Base-by-base conservation (phyloP, 2,888 invertebrate species). In the Chironomus tentans region DNA sequence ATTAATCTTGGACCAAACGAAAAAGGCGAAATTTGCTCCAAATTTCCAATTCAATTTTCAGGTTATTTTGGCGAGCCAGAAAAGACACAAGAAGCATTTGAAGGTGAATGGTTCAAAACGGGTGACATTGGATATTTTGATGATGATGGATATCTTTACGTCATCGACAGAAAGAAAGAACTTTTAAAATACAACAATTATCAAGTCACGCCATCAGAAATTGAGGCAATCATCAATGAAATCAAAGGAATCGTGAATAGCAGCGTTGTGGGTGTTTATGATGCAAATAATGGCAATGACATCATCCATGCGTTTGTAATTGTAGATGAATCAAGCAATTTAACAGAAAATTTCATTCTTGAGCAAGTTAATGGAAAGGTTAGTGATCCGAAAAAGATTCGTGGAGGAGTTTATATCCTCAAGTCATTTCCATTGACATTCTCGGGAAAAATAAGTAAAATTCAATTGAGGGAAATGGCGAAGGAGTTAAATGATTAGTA, bases 401-500 rank as follows among this genome's bases (percentile, higher is more conserved):
- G 80, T 4, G 83, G 81, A 0, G 83, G 83, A 0, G 79, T 83
- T 2, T 81, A 79, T 76, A 83, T 83, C 47, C 56, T 82, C 1
- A 77, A 80, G 0, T 76, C 78, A 0, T 76, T 83, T 15, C 83
- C 83, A 13, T 81, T 81, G 77, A 83, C 83, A 0, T 77, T 80
- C 7, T 82, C 82, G 10, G 83, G 81, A 13, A 83, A 83, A 76
- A 76, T 81, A 18, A 79, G 80, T 24, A 77, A 82, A 3, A 77
- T 78, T 2, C 80, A 80, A 76, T 79, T 82, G 56, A 56, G 56
- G 15, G 7, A 56, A 18, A n/a, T 18, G 18, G 56, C 56, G 3
- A 6, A n/a, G n/a, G 56, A 15, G 56, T 7, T 56, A 10, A 38
- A 38, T 1, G 7, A 10, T 38, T 38, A 4, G n/a, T n/a, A 38